A percentile compares a stretch with the other conserved stretches of the same genome.
phyloP scores from a whole-genome alignment of 2,888 invertebrate genomes.

The Ichneumoninae sp. region DNA sequence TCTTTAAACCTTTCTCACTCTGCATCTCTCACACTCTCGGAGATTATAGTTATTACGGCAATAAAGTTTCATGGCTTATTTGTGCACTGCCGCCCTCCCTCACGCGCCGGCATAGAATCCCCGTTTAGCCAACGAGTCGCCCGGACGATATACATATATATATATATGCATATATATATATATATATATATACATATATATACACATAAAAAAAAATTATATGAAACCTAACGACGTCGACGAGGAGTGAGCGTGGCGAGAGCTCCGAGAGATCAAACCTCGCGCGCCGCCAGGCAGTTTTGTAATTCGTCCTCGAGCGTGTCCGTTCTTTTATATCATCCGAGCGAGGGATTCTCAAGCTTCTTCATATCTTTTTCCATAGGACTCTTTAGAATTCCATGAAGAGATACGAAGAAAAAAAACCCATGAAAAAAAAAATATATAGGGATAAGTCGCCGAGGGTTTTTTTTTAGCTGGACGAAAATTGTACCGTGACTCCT shows the following conservation, averaged over 20 bases:
- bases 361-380: neutral
- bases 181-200: slow-evolving; percentile 1
- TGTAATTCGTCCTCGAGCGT: slow-evolving; percentile 33
- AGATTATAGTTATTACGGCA: slow-evolving; percentile 79
- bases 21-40: slow-evolving; percentile 44
- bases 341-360: slow-evolving; percentile 11
- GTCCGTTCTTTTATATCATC: slow-evolving; percentile 39
- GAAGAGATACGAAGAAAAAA: neutral
- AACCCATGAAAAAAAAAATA: neutral
- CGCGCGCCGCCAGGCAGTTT: slow-evolving; percentile 33
- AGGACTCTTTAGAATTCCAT: neutral
- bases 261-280: slow-evolving; percentile 57
- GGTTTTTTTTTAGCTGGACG: neutral
- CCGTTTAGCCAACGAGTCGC: slow-evolving; percentile 48
- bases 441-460: neutral
- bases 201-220: slow-evolving; percentile 7
- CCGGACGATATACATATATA: slow-evolving; percentile 26
- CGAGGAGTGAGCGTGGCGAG: slow-evolving; percentile 40
- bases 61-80: slow-evolving; percentile 78
- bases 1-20: slow-evolving; percentile 24
- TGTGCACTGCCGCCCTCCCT: slow-evolving; percentile 61
- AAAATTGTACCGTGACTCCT: neutral
- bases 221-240: slow-evolving; percentile 40
- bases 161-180: neutral
- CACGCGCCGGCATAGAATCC: slow-evolving; percentile 48